A percentile compares a stretch with the other conserved stretches of the same genome.
Conservation (phyloP, 2,113 vertebrate species). For the Scartelaos histophorus region DNA sequence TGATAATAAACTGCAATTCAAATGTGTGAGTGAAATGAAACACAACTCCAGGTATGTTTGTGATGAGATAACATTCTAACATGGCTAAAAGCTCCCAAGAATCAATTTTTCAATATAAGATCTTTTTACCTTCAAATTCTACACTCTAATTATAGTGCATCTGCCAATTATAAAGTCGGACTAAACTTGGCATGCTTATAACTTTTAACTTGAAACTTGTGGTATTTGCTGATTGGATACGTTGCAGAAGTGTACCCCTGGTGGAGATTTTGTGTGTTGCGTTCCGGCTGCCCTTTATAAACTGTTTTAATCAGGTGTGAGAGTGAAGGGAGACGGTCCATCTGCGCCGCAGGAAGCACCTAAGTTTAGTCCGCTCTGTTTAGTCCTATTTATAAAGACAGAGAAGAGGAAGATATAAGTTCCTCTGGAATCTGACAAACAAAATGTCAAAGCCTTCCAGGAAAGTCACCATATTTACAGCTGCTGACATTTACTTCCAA, state of each 20-base stretch:
- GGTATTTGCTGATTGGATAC: not conserved
- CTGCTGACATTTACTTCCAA: slow-evolving; percentile 3
- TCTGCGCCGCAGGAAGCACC: not conserved
- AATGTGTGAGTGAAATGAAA: no score
- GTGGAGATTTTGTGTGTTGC: slow-evolving; percentile 15
- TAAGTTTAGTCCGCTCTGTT: slow-evolving; percentile 3
- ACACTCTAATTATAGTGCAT: not conserved
- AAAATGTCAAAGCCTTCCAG: not conserved
- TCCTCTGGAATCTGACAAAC: not conserved
- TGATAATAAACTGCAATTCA: no score
- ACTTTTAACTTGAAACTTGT: slow-evolving; percentile 18
- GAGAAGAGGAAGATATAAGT: not conserved
- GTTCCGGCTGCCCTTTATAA: slow-evolving; percentile 29
- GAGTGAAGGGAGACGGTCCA: not conserved
- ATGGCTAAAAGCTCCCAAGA: no score
- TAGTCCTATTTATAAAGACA: not conserved
- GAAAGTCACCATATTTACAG: not conserved
- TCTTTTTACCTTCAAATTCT: no score
- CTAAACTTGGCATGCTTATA: not conserved
- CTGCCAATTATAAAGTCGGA: not conserved
- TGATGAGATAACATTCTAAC: no score
- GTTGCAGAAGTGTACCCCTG: not conserved
- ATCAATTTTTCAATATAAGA: no score
- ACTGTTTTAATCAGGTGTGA: slow-evolving; percentile 13
- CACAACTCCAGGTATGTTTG: no score